Conservation (phyloP, 1,140 invertebrate species). For the Anoplolepis gracilipes region DNA sequence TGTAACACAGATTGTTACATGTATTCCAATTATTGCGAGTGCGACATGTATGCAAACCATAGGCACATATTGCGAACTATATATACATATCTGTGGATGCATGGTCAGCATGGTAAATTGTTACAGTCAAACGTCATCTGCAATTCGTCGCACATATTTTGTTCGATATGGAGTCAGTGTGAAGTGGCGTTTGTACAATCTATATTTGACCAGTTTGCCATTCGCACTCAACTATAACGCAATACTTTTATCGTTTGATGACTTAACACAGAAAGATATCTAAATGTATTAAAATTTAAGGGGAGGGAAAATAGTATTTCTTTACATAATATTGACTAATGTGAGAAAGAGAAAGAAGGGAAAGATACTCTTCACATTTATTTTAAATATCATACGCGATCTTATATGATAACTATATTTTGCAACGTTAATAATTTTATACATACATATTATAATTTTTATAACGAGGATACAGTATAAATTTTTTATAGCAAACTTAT, state of each 20-base stretch:
- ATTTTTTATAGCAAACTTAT: neutral
- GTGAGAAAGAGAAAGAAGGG: neutral
- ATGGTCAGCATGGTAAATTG: neutral
- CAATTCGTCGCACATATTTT: slow-evolving; percentile 28
- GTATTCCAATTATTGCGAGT: slow-evolving; percentile 14
- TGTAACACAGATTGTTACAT: neutral
- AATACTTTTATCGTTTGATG: neutral
- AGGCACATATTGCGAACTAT: neutral
- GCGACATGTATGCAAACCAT: neutral
- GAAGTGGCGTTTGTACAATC: neutral
- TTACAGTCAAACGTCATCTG: neutral
- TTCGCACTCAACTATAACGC: neutral
- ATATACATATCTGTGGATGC: neutral
- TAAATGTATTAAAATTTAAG: neutral
- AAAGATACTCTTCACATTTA: neutral
- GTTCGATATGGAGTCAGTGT: neutral
- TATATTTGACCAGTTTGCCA: neutral
- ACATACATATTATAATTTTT: too few species aligned
- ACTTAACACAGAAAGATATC: neutral
- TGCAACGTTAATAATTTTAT: neutral
- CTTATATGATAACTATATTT: neutral
- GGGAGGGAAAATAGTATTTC: neutral
- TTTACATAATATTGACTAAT: neutral
- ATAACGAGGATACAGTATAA: too few species aligned
- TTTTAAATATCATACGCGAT: neutral